These are phyloP conservation scores for Ondatra zibethicus DNA, from an alignment of 2,113 vertebrate genomes.

Conservation along the genomic window DNA sequence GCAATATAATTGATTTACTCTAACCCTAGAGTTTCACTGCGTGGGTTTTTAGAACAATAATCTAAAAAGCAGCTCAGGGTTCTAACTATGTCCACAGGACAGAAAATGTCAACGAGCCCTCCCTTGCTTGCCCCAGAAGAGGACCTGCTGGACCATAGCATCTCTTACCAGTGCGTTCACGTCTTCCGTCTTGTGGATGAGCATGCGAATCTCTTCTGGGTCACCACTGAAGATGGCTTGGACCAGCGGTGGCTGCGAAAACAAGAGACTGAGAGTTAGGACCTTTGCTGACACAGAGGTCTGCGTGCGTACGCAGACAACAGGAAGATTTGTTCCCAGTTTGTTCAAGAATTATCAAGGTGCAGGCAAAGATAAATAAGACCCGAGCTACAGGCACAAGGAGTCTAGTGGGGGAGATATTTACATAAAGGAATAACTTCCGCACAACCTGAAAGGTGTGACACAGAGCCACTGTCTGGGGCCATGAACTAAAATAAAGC, in stretches of 20 bases:
- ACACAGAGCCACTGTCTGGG: background rate
- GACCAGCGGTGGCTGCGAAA: slow-evolving; percentile 94
- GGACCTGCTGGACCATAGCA: background rate
- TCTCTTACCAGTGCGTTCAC: slow-evolving; percentile 95
- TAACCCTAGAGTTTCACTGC: background rate
- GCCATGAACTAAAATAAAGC: background rate
- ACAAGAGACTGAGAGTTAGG: slow-evolving; percentile 67
- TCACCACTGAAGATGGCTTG: slow-evolving; percentile 98
- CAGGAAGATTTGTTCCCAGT: background rate
- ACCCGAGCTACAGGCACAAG: background rate
- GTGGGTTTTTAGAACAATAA: background rate
- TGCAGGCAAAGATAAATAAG: background rate
- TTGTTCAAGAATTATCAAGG: background rate
- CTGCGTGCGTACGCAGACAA: background rate
- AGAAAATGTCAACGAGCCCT: background rate
- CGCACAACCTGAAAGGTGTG: background rate
- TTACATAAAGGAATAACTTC: background rate
- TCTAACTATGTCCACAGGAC: background rate
- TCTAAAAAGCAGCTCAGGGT: background rate
- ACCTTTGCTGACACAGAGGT: background rate
- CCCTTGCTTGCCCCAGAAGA: background rate
- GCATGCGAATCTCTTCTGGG: slow-evolving; percentile 96
- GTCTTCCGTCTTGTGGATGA: slow-evolving; percentile 98
- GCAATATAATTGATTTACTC: background rate
- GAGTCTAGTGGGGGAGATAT: background rate